phyloP scores from a whole-genome alignment of 1,140 invertebrate genomes.

The Pantala flavescens region DNA sequence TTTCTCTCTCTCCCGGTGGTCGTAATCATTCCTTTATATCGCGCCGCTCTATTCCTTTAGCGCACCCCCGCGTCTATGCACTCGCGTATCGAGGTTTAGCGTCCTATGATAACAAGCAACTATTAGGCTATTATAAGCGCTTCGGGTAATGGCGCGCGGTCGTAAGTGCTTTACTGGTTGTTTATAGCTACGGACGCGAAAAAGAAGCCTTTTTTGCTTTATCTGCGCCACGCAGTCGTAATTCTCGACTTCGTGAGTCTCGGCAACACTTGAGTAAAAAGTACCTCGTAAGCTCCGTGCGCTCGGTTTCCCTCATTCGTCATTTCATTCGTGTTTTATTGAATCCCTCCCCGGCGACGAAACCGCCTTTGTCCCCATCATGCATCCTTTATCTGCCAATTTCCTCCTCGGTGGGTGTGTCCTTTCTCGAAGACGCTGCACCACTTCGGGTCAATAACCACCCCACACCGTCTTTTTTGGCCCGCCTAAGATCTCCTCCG shows the following conservation, averaged over 20 bases:
- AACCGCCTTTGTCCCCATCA: neutral
- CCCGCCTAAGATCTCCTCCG: neutral
- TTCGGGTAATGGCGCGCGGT: no score
- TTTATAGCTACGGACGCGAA: neutral
- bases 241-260: neutral
- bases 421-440: neutral
- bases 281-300: constrained; percentile 1
- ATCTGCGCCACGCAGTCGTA: neutral
- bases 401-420: neutral
- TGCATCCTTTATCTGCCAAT: neutral
- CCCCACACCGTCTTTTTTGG: neutral
- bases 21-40: no score
- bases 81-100: no score
- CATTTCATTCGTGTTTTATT: constrained; percentile 9
- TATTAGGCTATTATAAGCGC: no score
- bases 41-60: no score
- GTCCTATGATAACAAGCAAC: no score
- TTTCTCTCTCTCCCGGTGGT: no score
- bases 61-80: no score
- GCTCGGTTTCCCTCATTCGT: neutral
- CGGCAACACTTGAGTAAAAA: neutral
- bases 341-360: neutral
- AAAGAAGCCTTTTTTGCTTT: constrained; percentile 12
- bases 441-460: neutral
- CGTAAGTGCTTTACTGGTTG: neutral